phyloP scores from a whole-genome alignment of 2,888 invertebrate genomes.

The Drosophila meridionalis region DNA sequence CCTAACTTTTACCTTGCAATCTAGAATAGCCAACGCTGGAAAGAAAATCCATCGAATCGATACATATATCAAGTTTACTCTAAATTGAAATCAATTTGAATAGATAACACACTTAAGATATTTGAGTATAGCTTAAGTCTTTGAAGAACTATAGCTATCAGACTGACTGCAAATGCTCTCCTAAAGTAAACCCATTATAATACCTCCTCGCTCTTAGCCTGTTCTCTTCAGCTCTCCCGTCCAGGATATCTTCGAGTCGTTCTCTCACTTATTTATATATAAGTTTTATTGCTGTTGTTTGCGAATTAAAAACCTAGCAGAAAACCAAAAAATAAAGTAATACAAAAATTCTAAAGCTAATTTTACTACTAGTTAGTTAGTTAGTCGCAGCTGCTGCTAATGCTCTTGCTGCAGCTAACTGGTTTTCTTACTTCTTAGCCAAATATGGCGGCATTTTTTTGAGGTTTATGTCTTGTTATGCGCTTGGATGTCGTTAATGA shows the following conservation, averaged over 20 bases:
- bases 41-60: too few relatives aligned
- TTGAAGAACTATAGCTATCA: not conserved
- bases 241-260: not conserved
- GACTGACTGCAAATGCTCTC: not conserved
- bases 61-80: too few relatives aligned
- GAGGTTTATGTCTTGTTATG: constrained; percentile 70
- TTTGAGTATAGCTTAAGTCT: not conserved
- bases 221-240: not conserved
- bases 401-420: constrained; percentile 61
- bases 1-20: too few relatives aligned
- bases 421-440: constrained; percentile 59
- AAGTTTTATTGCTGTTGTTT: constrained; percentile 28
- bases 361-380: constrained; percentile 68
- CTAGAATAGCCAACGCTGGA: too few relatives aligned
- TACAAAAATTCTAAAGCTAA: constrained; percentile 63
- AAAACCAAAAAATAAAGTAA: constrained; percentile 18
- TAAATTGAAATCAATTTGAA: not conserved
- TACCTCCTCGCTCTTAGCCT: too few relatives aligned
- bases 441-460: constrained; percentile 61
- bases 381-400: constrained; percentile 43
- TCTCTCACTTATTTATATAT: constrained; percentile 8
- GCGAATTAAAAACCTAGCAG: constrained; percentile 47
- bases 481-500: constrained; percentile 69
- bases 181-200: not conserved
- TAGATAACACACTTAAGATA: not conserved